Evolutionary conservation across 2,113 vertebrate genomes (phyloP), one percentile per base, ranked within the genome.

Genomic region (Sciurus niger): DNA sequence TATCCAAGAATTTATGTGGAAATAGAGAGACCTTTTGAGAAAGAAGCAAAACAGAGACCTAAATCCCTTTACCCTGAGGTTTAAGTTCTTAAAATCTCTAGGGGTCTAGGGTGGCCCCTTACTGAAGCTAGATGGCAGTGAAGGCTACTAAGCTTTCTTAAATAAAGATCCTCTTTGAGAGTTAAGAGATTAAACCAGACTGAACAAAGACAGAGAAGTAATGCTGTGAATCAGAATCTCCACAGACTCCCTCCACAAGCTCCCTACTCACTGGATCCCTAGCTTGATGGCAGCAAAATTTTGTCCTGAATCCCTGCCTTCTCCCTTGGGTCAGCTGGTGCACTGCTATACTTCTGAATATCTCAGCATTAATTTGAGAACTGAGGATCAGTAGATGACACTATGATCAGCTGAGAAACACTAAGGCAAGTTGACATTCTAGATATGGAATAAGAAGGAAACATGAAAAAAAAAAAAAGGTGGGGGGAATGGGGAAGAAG

Each of bases 51-150:
- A 67, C 32, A 60, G 28, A 58, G 68, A 73, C 17, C 60, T 18
- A 30, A 63, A 12, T 32, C 67, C 73, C n/a, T 92, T 83, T 10
- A 53, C 48, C 40, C n/a, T 60, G 63, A 95, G 60, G 40, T 34
- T 94, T 90, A 22, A 65, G 37, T 34, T 63, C 28, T 78, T 83
- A 43, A 90, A 76, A 83, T 78, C 46, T 95, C 78, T 53, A 10
- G n/a, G 30, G 24, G 25, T 82, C 2, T 3, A 48, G 0, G 11
- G 3, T 53, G 34, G 24, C 53, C 63, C 40, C 20, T 89, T 34
- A 53, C 20, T 74, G 74, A 95, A 96, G 90, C 84, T 97, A 89
- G 78, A 79, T 89, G 95, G 88, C 97, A 83, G 46, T 92, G 68
- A 78, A 94, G 70, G 84, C 63, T 78, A 79, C 34, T 18, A 67